Base-by-base conservation (phyloP, 2,113 vertebrate species). In the Lagopus leucura region DNA sequence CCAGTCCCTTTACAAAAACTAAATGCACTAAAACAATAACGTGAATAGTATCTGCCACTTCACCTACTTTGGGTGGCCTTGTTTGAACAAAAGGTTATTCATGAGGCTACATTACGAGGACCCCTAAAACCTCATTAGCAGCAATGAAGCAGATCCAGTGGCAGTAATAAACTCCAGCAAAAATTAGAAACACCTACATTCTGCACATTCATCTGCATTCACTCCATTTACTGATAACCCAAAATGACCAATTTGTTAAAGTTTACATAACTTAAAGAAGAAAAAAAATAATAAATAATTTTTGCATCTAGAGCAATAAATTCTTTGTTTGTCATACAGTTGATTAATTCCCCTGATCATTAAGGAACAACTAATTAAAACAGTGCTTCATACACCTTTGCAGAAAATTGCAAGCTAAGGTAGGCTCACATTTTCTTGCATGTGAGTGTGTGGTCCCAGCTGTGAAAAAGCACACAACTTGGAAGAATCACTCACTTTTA, bases 291-390 rank as follows among this genome's bases (percentile, higher is more conserved):
- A 90, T 64, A 87, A 79, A 55, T 19, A 58, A 67, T 25, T 20
- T 28, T 54, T 88, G 47, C 70, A 93, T 95, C 69, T 72, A 76
- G 32, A 70, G 55, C 20, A 90, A 92, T 85, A 89, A 83, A 96
- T 82, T 52, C 58, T 93, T 73, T 84, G 55, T 76, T 80, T 86
- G 83, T 89, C 60, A 64, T 72, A 87, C 27, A 71, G 79, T 77
- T 64, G 76, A 72, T 12, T 18, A 8, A 7, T 42, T 84, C 70
- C 40, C 96, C 77, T 87, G 75, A 85, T 91, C 88, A 65, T 88
- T 93, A 95, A 75, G 55, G 77, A 87, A 96, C 96, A 90, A 52
- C 65, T 92, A 96, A 95, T 96, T 96, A 96, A 97, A 96, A 91
- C 72, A 73, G 30, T 10, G n/a, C 61, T 92, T 85, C 82, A 54